Evolutionary conservation across 2,797 vertebrate genomes (phyloP).

Genomic region (Pelochelys cantorii): DNA sequence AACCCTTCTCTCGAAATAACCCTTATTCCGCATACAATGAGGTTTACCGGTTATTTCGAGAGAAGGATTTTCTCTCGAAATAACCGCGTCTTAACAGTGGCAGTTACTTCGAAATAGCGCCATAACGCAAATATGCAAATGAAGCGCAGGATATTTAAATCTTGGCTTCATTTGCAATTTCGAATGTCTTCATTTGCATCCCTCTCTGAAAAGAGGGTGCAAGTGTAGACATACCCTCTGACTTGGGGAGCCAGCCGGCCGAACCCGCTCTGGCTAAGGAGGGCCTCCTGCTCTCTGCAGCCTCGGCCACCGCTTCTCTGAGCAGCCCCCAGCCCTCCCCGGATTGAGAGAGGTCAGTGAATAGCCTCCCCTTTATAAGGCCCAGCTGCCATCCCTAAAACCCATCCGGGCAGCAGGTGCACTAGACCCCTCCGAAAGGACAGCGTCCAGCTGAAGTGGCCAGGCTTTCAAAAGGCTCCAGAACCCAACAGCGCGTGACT

Average conservation of each 20-base stretch:
- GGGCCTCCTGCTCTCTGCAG: not conserved
- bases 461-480: constrained; percentile 15
- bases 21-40: too few species aligned
- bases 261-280: not conserved
- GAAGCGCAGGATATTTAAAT: too few species aligned
- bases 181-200: too few species aligned
- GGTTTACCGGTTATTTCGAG: too few species aligned
- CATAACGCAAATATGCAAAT: too few species aligned
- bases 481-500: not conserved
- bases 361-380: not conserved
- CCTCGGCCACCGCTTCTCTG: not conserved
- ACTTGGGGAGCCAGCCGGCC: not conserved
- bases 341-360: not conserved
- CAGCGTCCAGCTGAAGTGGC: not conserved
- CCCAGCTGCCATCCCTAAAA: not conserved
- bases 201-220: too few species aligned
- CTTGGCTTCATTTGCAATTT: too few species aligned
- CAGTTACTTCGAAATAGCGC: too few species aligned
- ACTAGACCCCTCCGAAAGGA: not conserved
- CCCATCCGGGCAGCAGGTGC: not conserved
- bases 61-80: too few species aligned
- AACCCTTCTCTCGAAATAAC: too few species aligned
- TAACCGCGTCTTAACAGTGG: too few species aligned
- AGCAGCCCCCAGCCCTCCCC: not conserved
- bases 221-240: too few species aligned